Conservation (phyloP, 1,140 invertebrate species). For the Triops cancriformis region DNA sequence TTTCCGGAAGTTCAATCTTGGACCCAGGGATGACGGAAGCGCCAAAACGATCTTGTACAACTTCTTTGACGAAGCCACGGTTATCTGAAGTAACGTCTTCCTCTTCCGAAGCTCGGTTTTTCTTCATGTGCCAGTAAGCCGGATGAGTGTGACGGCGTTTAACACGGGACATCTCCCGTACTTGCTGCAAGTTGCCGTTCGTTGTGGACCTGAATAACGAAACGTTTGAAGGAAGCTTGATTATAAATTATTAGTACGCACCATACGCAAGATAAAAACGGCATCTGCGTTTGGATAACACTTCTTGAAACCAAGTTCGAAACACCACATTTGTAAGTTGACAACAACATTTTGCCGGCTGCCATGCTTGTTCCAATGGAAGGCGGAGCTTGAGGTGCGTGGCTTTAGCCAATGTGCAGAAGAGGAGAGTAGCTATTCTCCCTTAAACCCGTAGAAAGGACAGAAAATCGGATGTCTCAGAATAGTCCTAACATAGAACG, state of each 20-base stretch:
- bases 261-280: background rate
- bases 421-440: background rate
- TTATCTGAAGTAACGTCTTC: slow-evolving; percentile 71
- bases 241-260: background rate
- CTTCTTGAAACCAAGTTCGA: background rate
- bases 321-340: background rate
- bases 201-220: background rate
- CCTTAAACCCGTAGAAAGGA: background rate
- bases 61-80: slow-evolving; percentile 68
- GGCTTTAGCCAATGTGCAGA: background rate
- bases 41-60: slow-evolving; percentile 56
- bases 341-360: background rate
- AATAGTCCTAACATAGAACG: too few relatives aligned
- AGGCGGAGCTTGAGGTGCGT: background rate
- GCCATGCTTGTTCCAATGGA: background rate
- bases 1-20: slow-evolving; percentile 39
- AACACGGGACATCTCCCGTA: slow-evolving; percentile 26
- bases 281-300: background rate
- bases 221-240: background rate
- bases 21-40: slow-evolving; percentile 40
- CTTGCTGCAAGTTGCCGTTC: slow-evolving; percentile 17
- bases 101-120: slow-evolving; percentile 47
- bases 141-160: slow-evolving; percentile 28
- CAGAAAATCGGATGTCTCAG: too few relatives aligned
- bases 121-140: slow-evolving; percentile 19